Evolutionary conservation across 2,113 vertebrate species (phyloP).

Genomic region (Microcebus tavaratra): DNA sequence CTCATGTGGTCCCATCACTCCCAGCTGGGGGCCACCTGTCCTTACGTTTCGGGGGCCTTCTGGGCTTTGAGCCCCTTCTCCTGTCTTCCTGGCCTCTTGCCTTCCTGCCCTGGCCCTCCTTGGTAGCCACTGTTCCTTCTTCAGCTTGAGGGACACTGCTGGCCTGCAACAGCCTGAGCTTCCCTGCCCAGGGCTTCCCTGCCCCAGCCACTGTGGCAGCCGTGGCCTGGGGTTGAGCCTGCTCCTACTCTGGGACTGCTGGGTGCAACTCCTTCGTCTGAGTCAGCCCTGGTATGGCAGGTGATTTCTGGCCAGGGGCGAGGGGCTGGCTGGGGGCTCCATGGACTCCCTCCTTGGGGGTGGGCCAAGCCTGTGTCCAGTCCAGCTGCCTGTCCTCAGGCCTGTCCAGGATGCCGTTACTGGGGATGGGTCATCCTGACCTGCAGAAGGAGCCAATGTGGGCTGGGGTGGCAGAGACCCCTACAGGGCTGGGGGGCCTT

Average conservation of each 20-base stretch:
- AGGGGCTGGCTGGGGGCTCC: neutral
- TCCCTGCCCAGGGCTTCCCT: neutral
- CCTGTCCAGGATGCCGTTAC: fast-evolving
- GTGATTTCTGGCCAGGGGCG: neutral
- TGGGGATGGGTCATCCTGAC: neutral
- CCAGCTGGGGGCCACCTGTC: neutral
- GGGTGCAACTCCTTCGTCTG: neutral
- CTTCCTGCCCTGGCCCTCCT: neutral
- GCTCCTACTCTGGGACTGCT: neutral
- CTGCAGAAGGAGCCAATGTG: neutral
- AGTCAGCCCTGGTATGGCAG: neutral
- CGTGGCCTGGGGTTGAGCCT: neutral
- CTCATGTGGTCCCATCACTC: neutral
- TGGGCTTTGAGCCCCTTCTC: neutral
- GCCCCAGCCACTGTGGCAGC: neutral
- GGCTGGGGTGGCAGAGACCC: neutral
- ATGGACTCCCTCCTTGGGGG: neutral
- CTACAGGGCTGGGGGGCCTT: too few species aligned
- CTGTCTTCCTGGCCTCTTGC: neutral
- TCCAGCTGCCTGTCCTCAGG: neutral
- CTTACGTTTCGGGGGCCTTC: conserved; percentile 5
- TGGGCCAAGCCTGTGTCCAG: neutral
- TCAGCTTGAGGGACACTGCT: neutral
- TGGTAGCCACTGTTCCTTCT: neutral
- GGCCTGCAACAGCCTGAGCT: neutral